These are phyloP conservation scores for Cantharis rufa DNA, from an alignment of 2,888 invertebrate species.

Conservation along the genomic window DNA sequence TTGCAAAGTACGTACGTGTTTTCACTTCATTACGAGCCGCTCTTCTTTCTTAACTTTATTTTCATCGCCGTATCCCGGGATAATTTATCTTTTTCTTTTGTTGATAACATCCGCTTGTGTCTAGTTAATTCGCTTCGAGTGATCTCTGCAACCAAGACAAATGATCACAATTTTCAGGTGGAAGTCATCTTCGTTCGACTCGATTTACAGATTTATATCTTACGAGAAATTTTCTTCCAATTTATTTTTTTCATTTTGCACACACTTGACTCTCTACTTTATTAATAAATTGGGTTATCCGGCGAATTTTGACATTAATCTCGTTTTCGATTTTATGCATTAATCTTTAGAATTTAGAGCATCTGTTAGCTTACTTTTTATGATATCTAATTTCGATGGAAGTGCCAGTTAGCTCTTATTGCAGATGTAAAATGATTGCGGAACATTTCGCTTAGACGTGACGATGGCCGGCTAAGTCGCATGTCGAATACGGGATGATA, in stretches of 20 bases:
- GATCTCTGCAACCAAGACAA: constrained; percentile 33
- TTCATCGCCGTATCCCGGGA: constrained; percentile 8
- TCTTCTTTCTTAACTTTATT: constrained; percentile 30
- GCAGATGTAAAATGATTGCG: constrained; percentile 43
- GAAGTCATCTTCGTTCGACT: constrained; percentile 25
- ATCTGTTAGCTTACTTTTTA: constrained; percentile 38
- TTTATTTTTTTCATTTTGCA: neutral
- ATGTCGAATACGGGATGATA: neutral
- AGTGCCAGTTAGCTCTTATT: constrained; percentile 34
- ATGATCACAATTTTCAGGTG: constrained; percentile 34
- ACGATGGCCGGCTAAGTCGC: constrained; percentile 30
- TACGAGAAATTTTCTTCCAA: constrained; percentile 12
- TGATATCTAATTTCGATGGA: constrained; percentile 37
- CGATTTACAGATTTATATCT: constrained; percentile 28
- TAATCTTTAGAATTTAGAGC: constrained; percentile 13
- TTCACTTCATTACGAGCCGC: constrained; percentile 18
- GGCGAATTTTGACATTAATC: neutral
- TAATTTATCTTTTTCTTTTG: constrained; percentile 36
- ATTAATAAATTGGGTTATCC: neutral
- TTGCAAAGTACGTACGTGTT: constrained; percentile 22
- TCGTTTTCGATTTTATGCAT: constrained; percentile 24
- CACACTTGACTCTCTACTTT: neutral
- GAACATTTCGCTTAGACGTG: constrained; percentile 40
- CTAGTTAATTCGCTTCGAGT: constrained; percentile 37
- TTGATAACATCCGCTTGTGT: constrained; percentile 32